Evolutionary conservation across 1,140 invertebrate genomes (phyloP), one percentile per base, ranked within the genome.

Genomic region (Notospermus geniculatus): DNA sequence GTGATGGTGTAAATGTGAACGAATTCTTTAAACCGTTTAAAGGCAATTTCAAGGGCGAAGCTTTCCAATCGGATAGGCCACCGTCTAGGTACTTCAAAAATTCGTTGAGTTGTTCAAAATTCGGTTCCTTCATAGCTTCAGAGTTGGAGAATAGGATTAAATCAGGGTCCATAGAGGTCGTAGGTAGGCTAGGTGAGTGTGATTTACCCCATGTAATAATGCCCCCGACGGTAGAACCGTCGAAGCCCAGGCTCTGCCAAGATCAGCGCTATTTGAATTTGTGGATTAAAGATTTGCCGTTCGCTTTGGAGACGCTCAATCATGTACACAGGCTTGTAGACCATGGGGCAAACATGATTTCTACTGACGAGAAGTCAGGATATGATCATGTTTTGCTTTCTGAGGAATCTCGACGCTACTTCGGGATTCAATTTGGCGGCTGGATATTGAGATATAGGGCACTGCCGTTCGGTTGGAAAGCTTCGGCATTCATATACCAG

Each of bases 21-120:
- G 28, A 41, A n/a, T 65, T 62, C 45, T 57, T 65, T 39, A 19
- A 52, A 19, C 57, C 54, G n/a, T 62, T 66, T 45, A 59, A 60
- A 27, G 57, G 54, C 17, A 60, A 63, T 50, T 66, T 66, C 57
- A 66, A 56, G 36, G 64, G 64, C 1, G 58, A 58, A 39, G 17
- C 17, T 27, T 66, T 28, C 58, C 54, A 66, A 30, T 56, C 52
- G n/a, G 54, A 53, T 23, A n/a, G 57, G 1, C 60, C 61, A 41
- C 65, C 65, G 9, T 56, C 43, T 57, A 46, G 54, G 19, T 63
- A 57, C 46, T 66, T 62, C 29, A 19, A 4, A 43, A 66, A 66
- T 57, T 27, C 57, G 39, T 15, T 1, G 28, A 56, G 9, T 19
- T 66, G 65, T 60, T 56, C 53, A 30, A 45, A 66, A 30, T 30